phyloP scores from a whole-genome alignment of 2,888 invertebrate genomes.

The Chelonus formosanus region DNA sequence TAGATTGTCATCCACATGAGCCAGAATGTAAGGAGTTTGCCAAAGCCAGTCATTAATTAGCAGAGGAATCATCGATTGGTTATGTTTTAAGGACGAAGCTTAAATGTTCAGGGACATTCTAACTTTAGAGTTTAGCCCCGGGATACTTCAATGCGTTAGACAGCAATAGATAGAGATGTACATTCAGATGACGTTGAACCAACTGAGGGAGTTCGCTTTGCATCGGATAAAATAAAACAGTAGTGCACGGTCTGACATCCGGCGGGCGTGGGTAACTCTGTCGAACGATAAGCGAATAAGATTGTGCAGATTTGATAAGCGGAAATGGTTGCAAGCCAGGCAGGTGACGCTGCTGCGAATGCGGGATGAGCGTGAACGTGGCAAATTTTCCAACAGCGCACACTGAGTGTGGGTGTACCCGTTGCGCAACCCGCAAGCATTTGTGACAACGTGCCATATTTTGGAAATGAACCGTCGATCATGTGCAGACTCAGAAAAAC shows the following conservation, averaged over 20 bases:
- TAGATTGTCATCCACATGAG: not conserved
- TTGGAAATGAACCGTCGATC: constrained; percentile 20
- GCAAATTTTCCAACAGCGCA: constrained; percentile 32
- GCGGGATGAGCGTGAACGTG: constrained; percentile 33
- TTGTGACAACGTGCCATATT: constrained; percentile 7
- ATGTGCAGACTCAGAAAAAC: not conserved
- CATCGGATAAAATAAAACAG: constrained; percentile 35
- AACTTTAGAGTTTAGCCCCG: constrained; percentile 62
- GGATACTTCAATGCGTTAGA: constrained; percentile 34
- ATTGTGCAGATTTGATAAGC: constrained; percentile 5
- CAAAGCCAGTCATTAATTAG: constrained; percentile 50
- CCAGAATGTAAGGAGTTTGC: constrained; percentile 10
- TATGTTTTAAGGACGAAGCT: constrained; percentile 43
- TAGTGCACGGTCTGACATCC: constrained; percentile 47
- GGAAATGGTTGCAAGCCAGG: constrained; percentile 1
- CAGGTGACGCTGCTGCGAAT: constrained; percentile 17
- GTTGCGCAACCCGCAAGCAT: constrained; percentile 33
- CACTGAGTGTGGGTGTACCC: constrained; percentile 36
- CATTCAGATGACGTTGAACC: constrained; percentile 20
- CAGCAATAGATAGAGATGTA: constrained; percentile 23
- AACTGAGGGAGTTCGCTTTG: constrained; percentile 12
- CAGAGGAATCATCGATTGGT: constrained; percentile 51
- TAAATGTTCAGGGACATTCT: constrained; percentile 61
- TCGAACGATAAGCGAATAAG: constrained; percentile 29
- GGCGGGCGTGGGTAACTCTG: constrained; percentile 51